Evolutionary conservation across 2,888 invertebrate species (phyloP), one percentile per base, ranked within the genome.

Genomic region (Oxystoma pomonae): DNA sequence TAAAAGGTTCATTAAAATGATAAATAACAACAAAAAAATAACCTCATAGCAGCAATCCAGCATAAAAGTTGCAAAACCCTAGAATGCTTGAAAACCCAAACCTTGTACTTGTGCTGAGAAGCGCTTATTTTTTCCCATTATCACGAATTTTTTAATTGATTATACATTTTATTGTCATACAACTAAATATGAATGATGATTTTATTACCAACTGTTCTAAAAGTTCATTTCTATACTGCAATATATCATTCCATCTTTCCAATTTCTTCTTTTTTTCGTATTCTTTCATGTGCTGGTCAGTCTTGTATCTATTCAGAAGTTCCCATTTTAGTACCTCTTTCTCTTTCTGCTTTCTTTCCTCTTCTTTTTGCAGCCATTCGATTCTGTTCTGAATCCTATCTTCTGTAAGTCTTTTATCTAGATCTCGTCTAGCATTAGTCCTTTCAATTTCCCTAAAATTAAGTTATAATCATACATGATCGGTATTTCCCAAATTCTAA

Each of bases 251-350:
- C 64, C 77, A 79, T 57, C 78, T 79, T 63, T 83, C 77, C 55
- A 78, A 64, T 0, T 76, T 78, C 21, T 78, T 72, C 1, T 81
- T 74, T 58, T 81, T 77, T 51, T 83, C 75, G 72, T 79, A 84
- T 0, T 81, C 80, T 35, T 82, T 77, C 62, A 80, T 78, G 0
- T 83, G 69, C 71, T 86, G 86, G 1, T 74, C 72, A 59, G 82
- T 82, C 74, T 86, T 86, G 70, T 83, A 84, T 66, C 86, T 82
- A 70, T 86, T 86, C 75, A 85, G 77, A 70, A 85, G 78, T 64
- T 83, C 83, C 84, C 85, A 86, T 72, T 83, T 83, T 50, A 78
- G 74, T 69, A 77, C 70, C 67, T 83, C 84, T 65, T 79, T 73
- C 69, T 83, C 79, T 12, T 81, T 79, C 16, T 67, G 71, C 69